Evolutionary conservation across 2,888 invertebrate genomes (phyloP), one percentile per base, ranked within the genome.

Genomic region (Drosophila mettleri): DNA sequence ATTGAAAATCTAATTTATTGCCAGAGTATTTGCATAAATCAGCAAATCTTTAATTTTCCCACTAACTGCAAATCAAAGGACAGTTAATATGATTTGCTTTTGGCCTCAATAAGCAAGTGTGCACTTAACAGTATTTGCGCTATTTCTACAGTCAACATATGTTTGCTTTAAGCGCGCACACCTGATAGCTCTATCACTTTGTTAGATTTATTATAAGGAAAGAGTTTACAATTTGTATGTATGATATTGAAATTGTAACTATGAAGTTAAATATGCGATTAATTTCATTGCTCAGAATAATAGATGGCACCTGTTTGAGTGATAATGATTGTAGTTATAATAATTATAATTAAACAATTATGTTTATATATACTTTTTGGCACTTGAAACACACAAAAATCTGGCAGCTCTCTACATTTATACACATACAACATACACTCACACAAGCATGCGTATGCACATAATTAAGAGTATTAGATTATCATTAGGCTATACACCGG

Each of bases 401-500:
- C 48, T 45, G 38, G 41, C 31, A 54, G 54, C 38, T 29, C 27
- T 55, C 55, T 36, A 36, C 27, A 52, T 43, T 49, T 48, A 39
- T 14, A 45, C 45, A 24, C 41, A 52, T 52, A 33, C 51, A 46
- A 46, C 46, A 41, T 55, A 58, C 36, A 33, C 4, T 33, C n/a
- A 9, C n/a, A 29, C 14, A 39, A 18, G 12, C 52, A 49, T 49
- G 22, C 18, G 27, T 10, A 20, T 20, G 55, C 38, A 59, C 39
- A 46, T 57, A 69, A 69, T 62, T 60, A 60, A 36, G 48, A 52
- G 52, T 62, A 60, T 62, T 61, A 51, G 72, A 84, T 86, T 86
- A 81, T 83, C 81, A 86, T 81, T 81, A 84, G 55, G 76, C 76
- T 64, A 64, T 58, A 57, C 45, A 74, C 74, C 79, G 68, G 74